These are phyloP conservation scores for Idaea straminata DNA, from an alignment of 2,888 invertebrate species.

Conservation along the genomic window DNA sequence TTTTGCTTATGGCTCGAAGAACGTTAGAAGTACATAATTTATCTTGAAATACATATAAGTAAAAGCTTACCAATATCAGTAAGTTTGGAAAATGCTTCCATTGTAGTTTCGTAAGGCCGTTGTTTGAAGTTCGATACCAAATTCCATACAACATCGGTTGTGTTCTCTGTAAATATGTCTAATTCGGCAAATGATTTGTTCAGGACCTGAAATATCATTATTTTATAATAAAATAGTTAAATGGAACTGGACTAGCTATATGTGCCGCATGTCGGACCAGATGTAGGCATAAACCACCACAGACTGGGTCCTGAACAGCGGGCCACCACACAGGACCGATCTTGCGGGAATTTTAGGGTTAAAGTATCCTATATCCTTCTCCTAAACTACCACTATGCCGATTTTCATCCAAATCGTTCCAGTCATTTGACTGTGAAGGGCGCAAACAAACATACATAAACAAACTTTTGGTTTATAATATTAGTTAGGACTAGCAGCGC, in stretches of 20 bases:
- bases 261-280: too few species aligned
- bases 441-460: not conserved
- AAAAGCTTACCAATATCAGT: conserved; percentile 84
- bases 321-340: too few species aligned
- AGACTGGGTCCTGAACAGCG: too few species aligned
- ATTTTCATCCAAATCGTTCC: too few species aligned
- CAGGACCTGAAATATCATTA: conserved; percentile 82
- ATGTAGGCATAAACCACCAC: too few species aligned
- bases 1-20: too few species aligned
- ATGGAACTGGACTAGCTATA: not conserved
- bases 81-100: conserved; percentile 93
- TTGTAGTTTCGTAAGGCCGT: conserved; percentile 89
- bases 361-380: too few species aligned
- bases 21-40: too few species aligned
- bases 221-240: not conserved
- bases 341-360: too few species aligned
- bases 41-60: not conserved
- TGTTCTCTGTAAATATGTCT: conserved; percentile 87
- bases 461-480: not conserved
- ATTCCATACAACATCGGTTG: conserved; percentile 84
- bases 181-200: conserved; percentile 93
- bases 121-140: conserved; percentile 72
- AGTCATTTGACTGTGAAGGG: too few species aligned
- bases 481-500: not conserved
- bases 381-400: too few species aligned